Percentiles rank a stretch among this genome's conserved stretches.
Conservation (phyloP, 1,140 invertebrate species). For the Lepidurus packardi region DNA sequence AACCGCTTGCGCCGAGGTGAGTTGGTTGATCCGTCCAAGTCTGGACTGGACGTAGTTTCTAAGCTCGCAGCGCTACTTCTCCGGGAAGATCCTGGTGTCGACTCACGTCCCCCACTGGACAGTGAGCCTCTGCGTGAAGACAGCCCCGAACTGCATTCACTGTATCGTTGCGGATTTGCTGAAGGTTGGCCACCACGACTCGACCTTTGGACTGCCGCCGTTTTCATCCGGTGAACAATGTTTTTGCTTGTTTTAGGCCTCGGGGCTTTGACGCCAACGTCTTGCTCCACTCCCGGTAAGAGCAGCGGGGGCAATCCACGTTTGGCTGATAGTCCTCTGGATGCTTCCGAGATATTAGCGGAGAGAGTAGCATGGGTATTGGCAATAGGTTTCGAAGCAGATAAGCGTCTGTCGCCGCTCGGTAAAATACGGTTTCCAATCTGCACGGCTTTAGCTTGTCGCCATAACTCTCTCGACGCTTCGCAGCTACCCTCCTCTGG, state of each 20-base stretch:
- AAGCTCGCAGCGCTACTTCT: conserved; percentile 27
- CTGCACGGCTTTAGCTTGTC: conserved; percentile 31
- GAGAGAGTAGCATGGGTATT: background rate
- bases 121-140: background rate
- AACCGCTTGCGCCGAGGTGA: conserved; percentile 17
- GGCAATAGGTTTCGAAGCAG: background rate
- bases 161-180: background rate
- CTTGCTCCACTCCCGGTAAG: conserved; percentile 6
- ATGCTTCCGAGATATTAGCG: background rate
- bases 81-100: conserved; percentile 7
- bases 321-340: background rate
- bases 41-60: conserved; percentile 17
- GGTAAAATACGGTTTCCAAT: conserved; percentile 25
- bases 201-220: background rate
- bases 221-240: background rate
- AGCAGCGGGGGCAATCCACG: background rate
- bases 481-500: conserved; percentile 32
- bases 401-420: background rate
- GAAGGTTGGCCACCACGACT: background rate
- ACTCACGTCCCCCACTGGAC: conserved; percentile 10
- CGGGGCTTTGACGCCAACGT: background rate
- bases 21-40: background rate
- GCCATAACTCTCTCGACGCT: conserved; percentile 34
- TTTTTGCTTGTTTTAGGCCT: background rate
- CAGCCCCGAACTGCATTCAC: background rate